Base-by-base conservation (phyloP, 2,797 vertebrate species). In the Cichlasoma orientale region DNA sequence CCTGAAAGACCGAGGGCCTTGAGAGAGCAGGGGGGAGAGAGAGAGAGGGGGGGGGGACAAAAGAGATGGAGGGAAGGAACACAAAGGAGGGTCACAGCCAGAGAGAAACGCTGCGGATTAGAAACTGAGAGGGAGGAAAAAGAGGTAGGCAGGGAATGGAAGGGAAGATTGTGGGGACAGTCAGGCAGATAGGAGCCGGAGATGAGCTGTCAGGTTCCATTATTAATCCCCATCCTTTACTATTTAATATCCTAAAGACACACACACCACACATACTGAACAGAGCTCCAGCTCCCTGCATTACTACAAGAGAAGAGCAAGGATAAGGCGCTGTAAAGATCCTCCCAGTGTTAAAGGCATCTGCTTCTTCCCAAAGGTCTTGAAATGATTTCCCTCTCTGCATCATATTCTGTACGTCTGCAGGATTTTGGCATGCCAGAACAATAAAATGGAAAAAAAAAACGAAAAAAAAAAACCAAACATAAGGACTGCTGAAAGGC, bases 121-220 rank as follows among this genome's bases (percentile, higher is more conserved):
- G 92, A 93, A 92, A 93, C 83, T 61, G 83, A 91, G 84, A 82
- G 82, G 87, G 19, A 86, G 85, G 82, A 80, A 66, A 76, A 83
- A 79, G 79, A 87, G 82, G 86, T 85, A 86, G 90, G 85, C 79
- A 91, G 92, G 86, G 88, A 87, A 86, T 80, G 85, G 84, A 91
- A 87, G 74, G 83, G 84, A 87, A 92, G 90, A 91, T 90, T 88
- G 90, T 87, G 86, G 88, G 90, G 89, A 93, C 89, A 93, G 90
- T 92, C 90, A 84, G 90, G 89, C 91, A 93, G 93, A 92, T 90
- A 94, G 92, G 86, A 93, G 91, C 92, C 90, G 93, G 92, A 94
- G 93, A 95, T 95, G 93, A 94, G 93, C 93, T 95, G 93, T 93
- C 94, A 95, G 90, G 88, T 93, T 95, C 91, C 90, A 94, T 93